Conservation (phyloP, 35 echinoderm and acorn worm species). For the Anneissia japonica region DNA sequence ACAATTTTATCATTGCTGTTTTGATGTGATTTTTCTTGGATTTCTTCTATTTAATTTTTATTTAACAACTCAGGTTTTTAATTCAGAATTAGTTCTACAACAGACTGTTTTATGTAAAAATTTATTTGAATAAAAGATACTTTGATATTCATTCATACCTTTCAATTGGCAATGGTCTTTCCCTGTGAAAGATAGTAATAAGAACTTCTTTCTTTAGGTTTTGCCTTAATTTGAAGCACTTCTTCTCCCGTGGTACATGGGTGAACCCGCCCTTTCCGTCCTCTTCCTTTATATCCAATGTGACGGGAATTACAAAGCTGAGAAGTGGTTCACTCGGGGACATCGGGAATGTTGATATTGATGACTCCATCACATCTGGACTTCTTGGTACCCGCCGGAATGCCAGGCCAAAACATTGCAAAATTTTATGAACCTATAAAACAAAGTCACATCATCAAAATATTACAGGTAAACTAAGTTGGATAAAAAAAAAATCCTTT, state of each 20-base stretch:
- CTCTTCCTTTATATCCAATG: constrained; percentile 88
- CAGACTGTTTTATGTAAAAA: no score
- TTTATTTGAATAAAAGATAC: no score
- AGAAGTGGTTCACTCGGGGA: constrained; percentile 52
- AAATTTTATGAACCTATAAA: constrained; percentile 77
- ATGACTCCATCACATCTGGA: constrained; percentile 70
- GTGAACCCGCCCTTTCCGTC: constrained; percentile 82
- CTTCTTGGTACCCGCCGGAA: constrained; percentile 84
- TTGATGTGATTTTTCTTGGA: no score
- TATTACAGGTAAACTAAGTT: no score
- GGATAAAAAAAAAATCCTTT: no score
- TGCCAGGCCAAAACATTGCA: constrained; percentile 85
- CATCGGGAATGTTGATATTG: constrained; percentile 18
- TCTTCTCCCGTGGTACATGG: constrained; percentile 73
- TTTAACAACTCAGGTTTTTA: no score
- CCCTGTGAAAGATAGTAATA: constrained; percentile 72
- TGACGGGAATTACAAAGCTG: constrained; percentile 67
- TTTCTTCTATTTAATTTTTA: no score
- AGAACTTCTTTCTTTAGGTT: constrained; percentile 79
- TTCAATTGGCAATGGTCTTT: constrained; percentile 73
- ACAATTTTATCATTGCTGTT: no score
- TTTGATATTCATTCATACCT: no score
- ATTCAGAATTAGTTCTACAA: no score
- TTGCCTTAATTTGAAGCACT: constrained; percentile 84
- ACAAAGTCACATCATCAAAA: not conserved